phyloP scores from a whole-genome alignment of 2,888 invertebrate genomes.

The Imbricaverruca yamaguchii region DNA sequence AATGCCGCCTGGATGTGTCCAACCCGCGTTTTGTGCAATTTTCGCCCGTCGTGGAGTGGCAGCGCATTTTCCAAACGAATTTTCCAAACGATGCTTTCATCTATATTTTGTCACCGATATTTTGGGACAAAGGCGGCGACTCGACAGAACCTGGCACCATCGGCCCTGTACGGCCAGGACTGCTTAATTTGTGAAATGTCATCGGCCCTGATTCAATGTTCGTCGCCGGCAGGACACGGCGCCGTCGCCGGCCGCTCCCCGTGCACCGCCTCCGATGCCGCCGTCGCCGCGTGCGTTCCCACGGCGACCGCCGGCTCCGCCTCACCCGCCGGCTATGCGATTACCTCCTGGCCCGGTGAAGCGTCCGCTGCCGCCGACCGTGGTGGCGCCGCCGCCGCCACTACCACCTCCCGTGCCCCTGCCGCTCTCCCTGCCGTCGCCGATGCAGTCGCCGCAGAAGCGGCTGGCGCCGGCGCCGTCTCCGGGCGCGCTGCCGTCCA shows the following conservation, averaged over 20 bases:
- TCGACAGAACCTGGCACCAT: too few relatives aligned
- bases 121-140: too few relatives aligned
- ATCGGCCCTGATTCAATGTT: too few relatives aligned
- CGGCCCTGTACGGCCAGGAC: too few relatives aligned
- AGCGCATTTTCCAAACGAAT: too few relatives aligned
- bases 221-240: not conserved
- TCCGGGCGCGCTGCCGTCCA: not conserved
- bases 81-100: too few relatives aligned
- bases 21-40: too few relatives aligned
- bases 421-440: not conserved
- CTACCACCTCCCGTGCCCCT: not conserved
- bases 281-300: not conserved
- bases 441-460: not conserved
- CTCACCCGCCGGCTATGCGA: not conserved
- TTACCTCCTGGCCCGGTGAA: not conserved
- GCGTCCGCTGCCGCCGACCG: not conserved
- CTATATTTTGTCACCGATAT: too few relatives aligned
- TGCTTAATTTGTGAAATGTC: too few relatives aligned
- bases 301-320: not conserved
- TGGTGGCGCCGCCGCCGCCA: too few relatives aligned
- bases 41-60: too few relatives aligned
- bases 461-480: not conserved
- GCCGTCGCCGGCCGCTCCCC: not conserved
- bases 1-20: too few relatives aligned
- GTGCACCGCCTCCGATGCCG: not conserved